Base-by-base conservation (phyloP, 2,797 vertebrate genomes). In the Sylvilagus floridanus region DNA sequence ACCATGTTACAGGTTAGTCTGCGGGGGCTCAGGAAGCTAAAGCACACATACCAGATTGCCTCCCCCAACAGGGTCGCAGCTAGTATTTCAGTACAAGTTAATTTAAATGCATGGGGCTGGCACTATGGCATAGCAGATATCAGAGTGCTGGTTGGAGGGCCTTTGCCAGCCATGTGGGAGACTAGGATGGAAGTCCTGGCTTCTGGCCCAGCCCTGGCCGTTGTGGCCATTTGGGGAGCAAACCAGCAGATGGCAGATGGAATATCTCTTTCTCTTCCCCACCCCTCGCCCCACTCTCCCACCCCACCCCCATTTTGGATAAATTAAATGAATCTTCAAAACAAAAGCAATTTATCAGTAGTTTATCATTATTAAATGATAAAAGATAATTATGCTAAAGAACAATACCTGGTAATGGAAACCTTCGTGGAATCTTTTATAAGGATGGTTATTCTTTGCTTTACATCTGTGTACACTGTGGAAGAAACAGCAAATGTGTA, bases 11-110 rank as follows among this genome's bases (percentile, higher is more conserved):
- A 84, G 13, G 9, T 76, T 79, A 52, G 69, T 30, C 60, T 50
- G 1, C 37, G 62, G 17, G 50, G 62, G 19, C 89, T 82, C 37
- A 93, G 47, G 35, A 87, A 78, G 35, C 66, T 96, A 79, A 89
- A 63, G 68, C n/a, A 37, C 2, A 9, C 52, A 7, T 62, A 5
- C 1, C 42, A 42, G 4, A 42, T 57, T 68, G 68, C 16, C 57
- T 21, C 50, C 26, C 50, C 84, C 66, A 35, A 47, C 66, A 35
- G 69, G 9, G 37, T 47, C 35, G 5, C 52, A 52, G 37, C 37
- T 57, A 52, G 35, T 79, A 17, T 50, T 26, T n/a, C 37, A 62
- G 37, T 11, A 66, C 21, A 84, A n/a, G 57, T 72, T 35, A 81
- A 30, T 81, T 81, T 63, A 57, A 57, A 57, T 17, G 19, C 54